Evolutionary conservation across 2,113 vertebrate species (phyloP).

Genomic region (Eurystomus gularis): DNA sequence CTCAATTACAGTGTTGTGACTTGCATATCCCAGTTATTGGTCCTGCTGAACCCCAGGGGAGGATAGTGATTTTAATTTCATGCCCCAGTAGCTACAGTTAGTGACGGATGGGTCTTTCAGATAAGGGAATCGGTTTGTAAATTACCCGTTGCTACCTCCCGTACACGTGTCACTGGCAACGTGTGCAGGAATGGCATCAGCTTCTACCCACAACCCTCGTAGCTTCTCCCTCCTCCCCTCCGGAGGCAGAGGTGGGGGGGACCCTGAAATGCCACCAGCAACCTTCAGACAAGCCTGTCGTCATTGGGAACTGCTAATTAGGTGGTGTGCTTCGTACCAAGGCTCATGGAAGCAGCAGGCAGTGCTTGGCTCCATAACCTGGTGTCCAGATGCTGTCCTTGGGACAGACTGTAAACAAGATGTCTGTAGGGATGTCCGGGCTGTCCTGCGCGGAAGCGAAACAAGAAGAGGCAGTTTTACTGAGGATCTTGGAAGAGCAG

Average conservation of each 20-base stretch:
- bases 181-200: conserved; percentile 42
- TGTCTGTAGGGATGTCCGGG: conserved; percentile 59
- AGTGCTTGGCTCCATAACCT: neutral
- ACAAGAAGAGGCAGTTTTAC: conserved; percentile 66
- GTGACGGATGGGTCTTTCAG: conserved; percentile 84
- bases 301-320: conserved; percentile 64
- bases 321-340: neutral
- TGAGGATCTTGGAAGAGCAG: conserved; percentile 72
- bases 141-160: conserved; percentile 45
- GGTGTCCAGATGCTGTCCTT: neutral
- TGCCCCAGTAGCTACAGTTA: conserved; percentile 76
- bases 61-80: conserved; percentile 89
- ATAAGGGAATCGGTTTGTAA: conserved; percentile 58
- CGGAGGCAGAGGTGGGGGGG: neutral
- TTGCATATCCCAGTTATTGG: conserved; percentile 67
- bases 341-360: conserved; percentile 25
- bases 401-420: neutral
- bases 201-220: neutral
- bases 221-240: neutral
- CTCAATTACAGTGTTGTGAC: conserved; percentile 69
- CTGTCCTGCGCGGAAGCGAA: conserved; percentile 64
- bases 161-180: conserved; percentile 4
- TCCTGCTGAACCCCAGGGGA: conserved; percentile 71
- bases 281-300: conserved; percentile 47
- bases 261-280: conserved; percentile 17